Base-by-base conservation (phyloP, 1,140 invertebrate genomes). In the Heliconius hewitsoni region DNA sequence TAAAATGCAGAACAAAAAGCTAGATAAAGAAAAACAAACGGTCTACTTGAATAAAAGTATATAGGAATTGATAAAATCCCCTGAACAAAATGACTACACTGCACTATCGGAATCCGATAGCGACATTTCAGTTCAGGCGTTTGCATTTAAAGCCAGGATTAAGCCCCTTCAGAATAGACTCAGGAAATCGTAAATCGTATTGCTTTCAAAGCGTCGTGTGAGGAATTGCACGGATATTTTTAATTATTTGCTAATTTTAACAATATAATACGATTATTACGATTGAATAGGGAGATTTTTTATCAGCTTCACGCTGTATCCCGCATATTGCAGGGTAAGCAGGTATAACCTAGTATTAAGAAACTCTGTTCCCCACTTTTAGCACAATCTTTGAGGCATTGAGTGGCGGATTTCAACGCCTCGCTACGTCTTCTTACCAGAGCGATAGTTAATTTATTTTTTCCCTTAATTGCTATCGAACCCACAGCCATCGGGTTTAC, bases 111-210 rank as follows among this genome's bases (percentile, higher is more conserved):
- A 66, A 66, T 66, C 60, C 60, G 60, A 66, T 66, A 66, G 34
- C n/a, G 60, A 71, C 66, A 76, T 70, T 76, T 76, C 23, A 50
- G 39, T 42, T 75, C 73, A 52, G 73, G 27, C 73, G 73, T 70
- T 46, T 42, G n/a, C 39, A 27, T n/a, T 55, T 77, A 34, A 77
- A 77, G 50, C 66, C 76, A 50, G 46, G 60, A 72, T 77, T 77
- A 77, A 77, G 34, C 52, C 46, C 46, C 70, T 66, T 66, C 13
- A 66, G 60, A 66, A 66, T 66, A 66, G 60, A 66, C 60, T 66
- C 27, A 6, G 60, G 60, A 30, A 66, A 66, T 30, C 13, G 23
- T 66, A 13, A 66, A 11, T 60, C 8, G 60, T 66, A 27, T 27
- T 66, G 11, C 60, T 66, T 66, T 66, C 23, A 66, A 66, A 27